Conservation (phyloP, 2,113 vertebrate genomes). For the Halichoeres trimaculatus region DNA sequence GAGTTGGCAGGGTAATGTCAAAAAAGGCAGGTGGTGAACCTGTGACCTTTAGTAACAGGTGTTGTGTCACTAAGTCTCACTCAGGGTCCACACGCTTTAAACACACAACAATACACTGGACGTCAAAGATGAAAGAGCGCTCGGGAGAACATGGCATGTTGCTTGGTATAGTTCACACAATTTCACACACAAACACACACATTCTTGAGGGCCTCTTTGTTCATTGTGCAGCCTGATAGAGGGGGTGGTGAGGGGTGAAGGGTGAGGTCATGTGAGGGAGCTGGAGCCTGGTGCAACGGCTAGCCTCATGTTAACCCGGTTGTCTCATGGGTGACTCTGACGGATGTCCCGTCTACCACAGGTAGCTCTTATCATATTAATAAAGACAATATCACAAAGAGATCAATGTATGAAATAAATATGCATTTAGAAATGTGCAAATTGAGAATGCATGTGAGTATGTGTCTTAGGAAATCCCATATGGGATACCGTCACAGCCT, state of each 20-base stretch:
- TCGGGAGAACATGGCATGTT: conserved; percentile 9
- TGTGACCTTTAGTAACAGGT: conserved; percentile 34
- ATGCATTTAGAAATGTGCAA: too few relatives aligned
- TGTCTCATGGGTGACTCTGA: conserved; percentile 22
- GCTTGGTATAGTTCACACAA: conserved; percentile 37
- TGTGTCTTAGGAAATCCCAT: background rate
- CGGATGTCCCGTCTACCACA: conserved; percentile 7
- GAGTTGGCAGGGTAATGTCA: conserved; percentile 16
- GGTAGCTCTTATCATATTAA: background rate
- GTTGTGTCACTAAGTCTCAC: conserved; percentile 31
- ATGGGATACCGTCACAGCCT: background rate
- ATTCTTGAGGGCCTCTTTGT: conserved; percentile 62
- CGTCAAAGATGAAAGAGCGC: background rate
- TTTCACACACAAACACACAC: conserved; percentile 32
- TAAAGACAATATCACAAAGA: background rate
- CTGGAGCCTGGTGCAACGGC: conserved; percentile 71
- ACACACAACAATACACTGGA: conserved; percentile 30
- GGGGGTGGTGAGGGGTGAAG: conserved; percentile 49
- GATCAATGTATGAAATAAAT: too few relatives aligned
- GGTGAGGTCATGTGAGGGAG: conserved; percentile 80
- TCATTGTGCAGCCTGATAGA: conserved; percentile 64
- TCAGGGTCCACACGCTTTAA: conserved; percentile 24
- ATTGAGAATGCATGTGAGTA: background rate
- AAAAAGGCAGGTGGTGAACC: conserved; percentile 40
- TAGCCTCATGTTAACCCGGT: conserved; percentile 52